Evolutionary conservation across 2,797 vertebrate genomes (phyloP).

Genomic region (Harpagifer antarcticus): DNA sequence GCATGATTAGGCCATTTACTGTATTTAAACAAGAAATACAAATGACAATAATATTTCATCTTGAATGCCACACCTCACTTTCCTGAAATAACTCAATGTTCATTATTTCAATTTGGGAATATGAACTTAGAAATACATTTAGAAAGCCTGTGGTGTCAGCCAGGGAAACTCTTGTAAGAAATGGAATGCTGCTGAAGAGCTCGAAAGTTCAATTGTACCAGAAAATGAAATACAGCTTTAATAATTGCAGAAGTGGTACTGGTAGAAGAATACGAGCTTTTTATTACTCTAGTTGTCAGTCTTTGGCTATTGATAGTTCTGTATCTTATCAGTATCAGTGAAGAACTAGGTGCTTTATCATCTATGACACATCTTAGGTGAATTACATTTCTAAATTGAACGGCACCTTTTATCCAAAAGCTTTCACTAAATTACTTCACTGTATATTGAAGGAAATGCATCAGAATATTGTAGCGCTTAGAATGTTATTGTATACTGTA

Average conservation of each 20-base stretch:
- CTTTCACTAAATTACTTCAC: not conserved
- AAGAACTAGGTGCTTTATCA: not conserved
- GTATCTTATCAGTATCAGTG: constrained; percentile 20
- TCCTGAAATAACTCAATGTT: constrained; percentile 4
- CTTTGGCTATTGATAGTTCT: constrained; percentile 25
- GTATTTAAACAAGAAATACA: not conserved
- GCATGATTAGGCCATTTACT: not conserved
- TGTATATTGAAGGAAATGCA: constrained; percentile 10
- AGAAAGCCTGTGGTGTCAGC: constrained; percentile 41
- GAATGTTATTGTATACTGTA: constrained; percentile 3
- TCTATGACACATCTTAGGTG: constrained; percentile 6
- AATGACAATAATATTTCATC: not conserved
- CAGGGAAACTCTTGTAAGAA: constrained; percentile 24
- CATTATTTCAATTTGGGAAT: constrained; percentile 18
- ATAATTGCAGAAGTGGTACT: constrained; percentile 44
- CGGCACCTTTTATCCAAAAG: not conserved
- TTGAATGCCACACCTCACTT: not conserved
- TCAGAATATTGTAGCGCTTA: not conserved
- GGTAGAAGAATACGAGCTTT: constrained; percentile 31
- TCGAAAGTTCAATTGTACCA: constrained; percentile 36
- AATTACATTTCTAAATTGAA: not conserved
- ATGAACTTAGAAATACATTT: constrained; percentile 24
- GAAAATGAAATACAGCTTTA: constrained; percentile 67
- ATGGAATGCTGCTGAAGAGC: constrained; percentile 29
- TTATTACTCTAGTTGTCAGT: constrained; percentile 55